A percentile compares a stretch with the other conserved stretches of the same genome.
Evolutionary conservation across 2,113 vertebrate species (phyloP).

Genomic region (Cyphomyrus discorhynchus): DNA sequence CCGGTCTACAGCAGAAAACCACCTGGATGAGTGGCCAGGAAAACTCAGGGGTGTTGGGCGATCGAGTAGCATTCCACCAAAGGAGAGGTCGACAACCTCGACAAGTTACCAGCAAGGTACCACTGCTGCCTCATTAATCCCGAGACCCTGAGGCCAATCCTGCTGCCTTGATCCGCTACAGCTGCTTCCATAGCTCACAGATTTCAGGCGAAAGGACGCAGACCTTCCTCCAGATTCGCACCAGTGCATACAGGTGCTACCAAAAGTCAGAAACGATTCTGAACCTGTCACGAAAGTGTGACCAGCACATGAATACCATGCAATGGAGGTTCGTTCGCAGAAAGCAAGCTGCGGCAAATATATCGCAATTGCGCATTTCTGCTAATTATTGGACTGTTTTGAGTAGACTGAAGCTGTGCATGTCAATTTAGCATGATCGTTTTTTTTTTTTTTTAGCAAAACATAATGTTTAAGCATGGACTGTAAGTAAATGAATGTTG

Average conservation of each 20-base stretch:
- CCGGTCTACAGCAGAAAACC: not conserved
- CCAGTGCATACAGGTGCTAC: not conserved
- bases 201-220: not conserved
- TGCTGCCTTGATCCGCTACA: not conserved
- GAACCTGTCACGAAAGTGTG: not conserved
- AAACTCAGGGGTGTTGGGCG: not conserved
- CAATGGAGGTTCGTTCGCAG: not conserved
- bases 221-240: not conserved
- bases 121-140: not conserved
- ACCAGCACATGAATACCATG: not conserved
- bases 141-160: not conserved
- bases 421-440: not conserved
- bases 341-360: not conserved
- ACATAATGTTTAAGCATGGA: not conserved
- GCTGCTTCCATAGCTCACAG: not conserved
- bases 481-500: not conserved
- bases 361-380: not conserved
- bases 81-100: not conserved
- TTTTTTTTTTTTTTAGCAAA: not conserved
- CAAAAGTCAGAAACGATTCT: not conserved
- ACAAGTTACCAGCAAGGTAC: not conserved
- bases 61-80: not conserved
- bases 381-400: not conserved
- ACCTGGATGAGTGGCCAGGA: not conserved
- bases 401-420: not conserved